Percentiles rank a stretch among this genome's conserved stretches.
Evolutionary conservation across 2,888 invertebrate genomes (phyloP).

Genomic region (Sesia apiformis): DNA sequence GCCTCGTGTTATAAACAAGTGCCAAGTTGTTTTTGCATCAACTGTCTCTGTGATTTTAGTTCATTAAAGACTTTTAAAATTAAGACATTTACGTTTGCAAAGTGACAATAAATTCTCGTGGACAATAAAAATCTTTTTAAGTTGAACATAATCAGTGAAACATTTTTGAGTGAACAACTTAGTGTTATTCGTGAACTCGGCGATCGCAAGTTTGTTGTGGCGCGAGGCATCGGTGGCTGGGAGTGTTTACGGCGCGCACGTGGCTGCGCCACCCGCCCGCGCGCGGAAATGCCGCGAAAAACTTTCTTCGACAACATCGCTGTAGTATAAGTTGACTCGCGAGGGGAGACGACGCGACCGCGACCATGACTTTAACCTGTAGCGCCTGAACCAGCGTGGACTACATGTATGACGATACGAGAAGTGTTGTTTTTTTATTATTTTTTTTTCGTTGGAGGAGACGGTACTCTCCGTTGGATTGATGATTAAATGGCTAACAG

Average conservation of each 20-base stretch:
- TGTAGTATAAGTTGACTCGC: constrained; percentile 44
- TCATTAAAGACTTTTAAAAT: constrained; percentile 22
- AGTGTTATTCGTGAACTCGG: constrained; percentile 2
- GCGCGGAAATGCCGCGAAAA: constrained; percentile 68
- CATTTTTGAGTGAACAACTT: constrained; percentile 8
- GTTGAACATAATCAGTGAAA: constrained; percentile 23
- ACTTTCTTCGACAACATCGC: constrained; percentile 61
- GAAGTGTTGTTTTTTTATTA: constrained; percentile 60
- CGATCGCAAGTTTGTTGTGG: constrained; percentile 3
- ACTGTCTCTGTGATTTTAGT: constrained; percentile 44
- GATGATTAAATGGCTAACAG: constrained; percentile 73
- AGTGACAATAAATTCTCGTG: constrained; percentile 34
- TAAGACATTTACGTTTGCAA: constrained; percentile 20
- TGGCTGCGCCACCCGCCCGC: constrained; percentile 51
- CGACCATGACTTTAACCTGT: constrained; percentile 59
- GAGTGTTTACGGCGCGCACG: constrained; percentile 66
- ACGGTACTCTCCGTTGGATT: constrained; percentile 61
- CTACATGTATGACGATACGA: constrained; percentile 62
- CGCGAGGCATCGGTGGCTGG: constrained; percentile 3
- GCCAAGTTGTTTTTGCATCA: constrained; percentile 38
- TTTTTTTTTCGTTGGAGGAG: constrained; percentile 71
- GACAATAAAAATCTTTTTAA: constrained; percentile 29
- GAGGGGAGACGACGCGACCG: constrained; percentile 34
- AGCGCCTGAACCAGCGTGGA: constrained; percentile 47
- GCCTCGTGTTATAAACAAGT: constrained; percentile 50